phyloP scores from a whole-genome alignment of 2,888 invertebrate genomes.

The Abrostola tripartita region DNA sequence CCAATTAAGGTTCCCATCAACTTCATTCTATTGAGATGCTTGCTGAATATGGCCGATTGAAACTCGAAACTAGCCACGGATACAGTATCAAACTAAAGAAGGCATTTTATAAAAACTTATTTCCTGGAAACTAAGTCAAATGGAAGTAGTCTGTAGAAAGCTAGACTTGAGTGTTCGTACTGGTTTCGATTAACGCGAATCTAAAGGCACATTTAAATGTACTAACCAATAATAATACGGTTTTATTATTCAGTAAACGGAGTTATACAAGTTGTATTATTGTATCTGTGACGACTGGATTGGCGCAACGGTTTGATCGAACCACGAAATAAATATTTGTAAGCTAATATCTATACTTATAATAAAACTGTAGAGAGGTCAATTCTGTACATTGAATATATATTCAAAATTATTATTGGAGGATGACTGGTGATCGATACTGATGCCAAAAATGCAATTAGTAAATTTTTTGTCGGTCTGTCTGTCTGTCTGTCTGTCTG shows the following conservation, averaged over 20 bases:
- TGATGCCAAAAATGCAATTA: too few species aligned
- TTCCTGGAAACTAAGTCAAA: slow-evolving; percentile 46
- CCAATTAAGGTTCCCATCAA: background rate
- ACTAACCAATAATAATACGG: background rate
- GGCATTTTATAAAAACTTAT: slow-evolving; percentile 41
- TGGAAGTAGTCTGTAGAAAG: slow-evolving; percentile 47
- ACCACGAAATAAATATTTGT: too few species aligned
- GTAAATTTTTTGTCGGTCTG: too few species aligned
- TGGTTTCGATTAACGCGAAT: slow-evolving; percentile 26
- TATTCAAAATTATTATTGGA: too few species aligned
- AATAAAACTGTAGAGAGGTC: too few species aligned
- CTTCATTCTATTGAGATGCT: background rate
- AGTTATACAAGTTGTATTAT: background rate
- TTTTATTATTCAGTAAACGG: background rate
- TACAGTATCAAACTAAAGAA: slow-evolving; percentile 23
- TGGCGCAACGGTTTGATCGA: too few species aligned
- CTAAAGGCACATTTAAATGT: slow-evolving; percentile 20
- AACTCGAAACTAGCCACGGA: slow-evolving; percentile 15
- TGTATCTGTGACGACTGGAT: too few species aligned
- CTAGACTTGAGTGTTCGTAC: slow-evolving; percentile 24
- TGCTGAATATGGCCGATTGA: background rate
- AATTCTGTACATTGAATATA: too few species aligned
- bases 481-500: too few species aligned
- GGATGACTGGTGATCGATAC: too few species aligned
- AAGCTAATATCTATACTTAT: too few species aligned